Evolutionary conservation across 2,113 vertebrate genomes (phyloP).

Genomic region (Ammodytes dubius): DNA sequence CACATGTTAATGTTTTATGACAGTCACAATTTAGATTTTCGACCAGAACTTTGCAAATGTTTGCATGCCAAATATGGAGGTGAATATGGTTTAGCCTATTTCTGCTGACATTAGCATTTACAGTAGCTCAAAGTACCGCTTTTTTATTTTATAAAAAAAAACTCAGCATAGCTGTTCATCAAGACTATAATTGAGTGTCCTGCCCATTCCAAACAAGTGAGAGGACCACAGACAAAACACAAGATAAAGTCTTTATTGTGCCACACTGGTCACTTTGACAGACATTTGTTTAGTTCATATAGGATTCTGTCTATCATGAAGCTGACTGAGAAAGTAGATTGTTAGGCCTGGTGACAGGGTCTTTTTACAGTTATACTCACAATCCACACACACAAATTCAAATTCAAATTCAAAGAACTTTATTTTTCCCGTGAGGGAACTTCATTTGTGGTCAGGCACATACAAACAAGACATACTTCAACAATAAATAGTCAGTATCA

Average conservation of each 20-base stretch:
- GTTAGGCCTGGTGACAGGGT: not conserved
- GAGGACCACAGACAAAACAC: not conserved
- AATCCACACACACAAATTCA: not conserved
- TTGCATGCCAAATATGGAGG: not conserved
- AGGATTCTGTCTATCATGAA: not conserved
- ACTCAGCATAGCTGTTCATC: not conserved
- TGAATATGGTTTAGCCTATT: too few species aligned
- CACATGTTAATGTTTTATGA: slow-evolving; percentile 4
- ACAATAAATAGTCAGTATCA: too few species aligned
- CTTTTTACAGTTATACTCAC: not conserved
- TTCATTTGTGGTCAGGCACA: too few species aligned
- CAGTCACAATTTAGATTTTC: too few species aligned
- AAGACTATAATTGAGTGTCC: not conserved
- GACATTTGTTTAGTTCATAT: not conserved
- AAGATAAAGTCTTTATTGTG: not conserved
- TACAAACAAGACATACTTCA: too few species aligned
- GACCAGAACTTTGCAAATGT: too few species aligned
- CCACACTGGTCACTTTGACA: not conserved
- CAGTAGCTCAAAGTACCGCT: too few species aligned
- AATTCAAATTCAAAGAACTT: too few species aligned
- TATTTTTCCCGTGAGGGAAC: too few species aligned
- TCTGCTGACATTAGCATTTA: too few species aligned
- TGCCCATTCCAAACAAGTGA: not conserved
- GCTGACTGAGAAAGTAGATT: not conserved
- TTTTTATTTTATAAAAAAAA: too few species aligned